Conservation (phyloP, 35 echinoderm and acorn worm genomes). For the Chiridota heheva region DNA sequence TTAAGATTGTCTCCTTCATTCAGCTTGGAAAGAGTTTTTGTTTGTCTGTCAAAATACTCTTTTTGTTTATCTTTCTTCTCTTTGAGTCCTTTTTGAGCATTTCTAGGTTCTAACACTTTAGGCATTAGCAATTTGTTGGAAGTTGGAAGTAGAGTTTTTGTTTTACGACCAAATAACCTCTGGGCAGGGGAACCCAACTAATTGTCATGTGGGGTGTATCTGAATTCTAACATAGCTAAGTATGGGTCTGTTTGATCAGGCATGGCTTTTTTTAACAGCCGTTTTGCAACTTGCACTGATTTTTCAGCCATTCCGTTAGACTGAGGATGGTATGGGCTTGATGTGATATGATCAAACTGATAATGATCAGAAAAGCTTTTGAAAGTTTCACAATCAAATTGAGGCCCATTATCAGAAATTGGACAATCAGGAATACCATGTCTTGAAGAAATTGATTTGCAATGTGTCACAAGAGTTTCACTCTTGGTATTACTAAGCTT, state of each 20-base stretch:
- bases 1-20: too few species aligned
- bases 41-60: too few species aligned
- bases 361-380: background rate
- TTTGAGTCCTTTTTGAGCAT: too few species aligned
- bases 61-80: too few species aligned
- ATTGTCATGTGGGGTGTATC: too few species aligned
- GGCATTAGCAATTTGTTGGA: too few species aligned
- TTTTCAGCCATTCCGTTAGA: constrained; percentile 3
- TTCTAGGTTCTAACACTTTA: too few species aligned
- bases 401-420: constrained; percentile 6
- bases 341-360: constrained; percentile 21
- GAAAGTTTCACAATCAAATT: background rate
- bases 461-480: constrained; percentile 11
- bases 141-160: too few species aligned
- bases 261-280: background rate
- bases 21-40: too few species aligned
- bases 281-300: background rate
- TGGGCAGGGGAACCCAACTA: too few species aligned
- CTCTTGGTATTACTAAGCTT: background rate
- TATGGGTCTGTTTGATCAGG: background rate
- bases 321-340: background rate
- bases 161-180: too few species aligned
- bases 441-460: background rate
- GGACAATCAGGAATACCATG: constrained; percentile 12
- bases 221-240: too few species aligned